These are phyloP conservation scores for Automeris io DNA, from an alignment of 2,888 invertebrate genomes.

Conservation along the genomic window DNA sequence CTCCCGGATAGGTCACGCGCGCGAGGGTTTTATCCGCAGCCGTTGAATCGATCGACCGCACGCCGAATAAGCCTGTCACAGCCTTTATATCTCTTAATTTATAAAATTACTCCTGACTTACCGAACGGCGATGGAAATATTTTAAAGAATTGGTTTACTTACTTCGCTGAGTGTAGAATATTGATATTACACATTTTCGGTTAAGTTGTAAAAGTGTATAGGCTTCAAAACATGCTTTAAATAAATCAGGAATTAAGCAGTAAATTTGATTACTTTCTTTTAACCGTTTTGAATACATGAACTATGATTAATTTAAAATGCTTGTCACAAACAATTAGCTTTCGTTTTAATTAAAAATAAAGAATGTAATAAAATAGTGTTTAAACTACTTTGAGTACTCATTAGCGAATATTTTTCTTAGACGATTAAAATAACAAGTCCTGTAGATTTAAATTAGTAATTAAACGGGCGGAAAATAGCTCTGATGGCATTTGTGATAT, in stretches of 20 bases:
- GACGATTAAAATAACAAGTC: not conserved
- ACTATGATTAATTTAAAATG: too few species aligned
- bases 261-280: too few species aligned
- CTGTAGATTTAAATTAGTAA: conserved; percentile 5
- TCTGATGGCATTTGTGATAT: conserved; percentile 51
- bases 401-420: not conserved
- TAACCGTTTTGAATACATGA: too few species aligned
- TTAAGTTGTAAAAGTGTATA: too few species aligned
- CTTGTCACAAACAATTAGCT: too few species aligned
- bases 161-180: too few species aligned
- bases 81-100: conserved; percentile 2
- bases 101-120: not conserved
- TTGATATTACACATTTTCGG: too few species aligned
- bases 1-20: not conserved
- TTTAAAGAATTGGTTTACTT: too few species aligned
- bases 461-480: conserved; percentile 21
- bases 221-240: too few species aligned
- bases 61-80: not conserved
- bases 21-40: not conserved
- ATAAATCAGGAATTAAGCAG: too few species aligned
- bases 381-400: not conserved
- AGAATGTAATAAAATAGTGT: too few species aligned
- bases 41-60: not conserved
- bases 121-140: not conserved
- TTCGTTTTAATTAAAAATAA: too few species aligned